Evolutionary conservation across 2,888 invertebrate genomes (phyloP).

Genomic region (Platerodrilus igneus): DNA sequence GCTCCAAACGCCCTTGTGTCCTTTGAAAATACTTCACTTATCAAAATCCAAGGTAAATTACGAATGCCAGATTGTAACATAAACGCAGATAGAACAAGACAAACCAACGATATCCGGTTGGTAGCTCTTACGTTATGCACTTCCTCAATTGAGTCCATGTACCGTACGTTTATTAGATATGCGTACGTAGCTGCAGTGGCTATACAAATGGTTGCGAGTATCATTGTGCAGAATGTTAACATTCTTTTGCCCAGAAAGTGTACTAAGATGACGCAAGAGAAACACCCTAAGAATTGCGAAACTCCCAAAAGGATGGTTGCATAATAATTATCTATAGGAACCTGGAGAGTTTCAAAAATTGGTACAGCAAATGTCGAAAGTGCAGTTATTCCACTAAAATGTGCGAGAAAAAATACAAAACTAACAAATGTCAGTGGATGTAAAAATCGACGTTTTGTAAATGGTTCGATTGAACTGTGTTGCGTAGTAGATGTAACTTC

Average conservation of each 20-base stretch:
- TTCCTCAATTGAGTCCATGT: too few relatives aligned
- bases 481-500: not conserved
- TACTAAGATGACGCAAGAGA: conserved; percentile 61
- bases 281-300: conserved; percentile 63
- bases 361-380: conserved; percentile 70
- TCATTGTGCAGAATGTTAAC: conserved; percentile 62
- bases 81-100: conserved; percentile 63
- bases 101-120: conserved; percentile 65
- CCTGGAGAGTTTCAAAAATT: conserved; percentile 66
- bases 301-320: conserved; percentile 70
- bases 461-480: conserved; percentile 40
- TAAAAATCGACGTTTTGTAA: conserved; percentile 59
- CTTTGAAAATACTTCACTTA: conserved; percentile 70
- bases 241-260: conserved; percentile 70
- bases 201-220: conserved; percentile 63
- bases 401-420: conserved; percentile 65
- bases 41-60: conserved; percentile 72
- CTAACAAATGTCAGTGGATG: conserved; percentile 63
- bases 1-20: conserved; percentile 66
- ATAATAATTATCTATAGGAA: conserved; percentile 71
- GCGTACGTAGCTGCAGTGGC: conserved; percentile 57
- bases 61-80: conserved; percentile 66
- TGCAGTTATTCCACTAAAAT: conserved; percentile 72
- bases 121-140: too few relatives aligned
- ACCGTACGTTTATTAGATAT: conserved; percentile 36